Percentiles rank a stretch among this genome's conserved stretches.
phyloP scores from a whole-genome alignment of 1,140 invertebrate species.

The Drosophila serrata region DNA sequence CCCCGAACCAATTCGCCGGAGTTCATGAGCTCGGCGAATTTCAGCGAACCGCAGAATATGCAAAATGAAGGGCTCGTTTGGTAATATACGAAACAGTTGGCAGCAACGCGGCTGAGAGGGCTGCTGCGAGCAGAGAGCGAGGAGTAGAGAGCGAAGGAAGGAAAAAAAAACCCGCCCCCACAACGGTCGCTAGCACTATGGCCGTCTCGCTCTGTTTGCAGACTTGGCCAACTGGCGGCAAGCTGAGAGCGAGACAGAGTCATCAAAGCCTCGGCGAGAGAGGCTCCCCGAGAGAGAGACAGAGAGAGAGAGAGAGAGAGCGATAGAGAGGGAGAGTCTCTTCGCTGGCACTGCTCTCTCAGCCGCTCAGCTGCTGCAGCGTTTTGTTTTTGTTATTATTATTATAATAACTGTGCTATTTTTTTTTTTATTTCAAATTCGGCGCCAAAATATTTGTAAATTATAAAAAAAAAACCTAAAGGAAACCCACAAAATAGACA shows the following conservation, averaged over 20 bases:
- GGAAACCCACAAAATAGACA: constrained; percentile 45
- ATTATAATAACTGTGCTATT: constrained; percentile 65
- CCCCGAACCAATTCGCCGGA: constrained; percentile 86
- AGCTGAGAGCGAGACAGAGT: constrained; percentile 35
- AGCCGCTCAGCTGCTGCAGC: constrained; percentile 11
- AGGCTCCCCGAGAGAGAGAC: neutral
- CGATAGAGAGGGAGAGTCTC: neutral
- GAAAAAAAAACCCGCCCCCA: constrained; percentile 56
- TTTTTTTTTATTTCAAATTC: constrained; percentile 59
- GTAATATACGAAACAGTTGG: constrained; percentile 87
- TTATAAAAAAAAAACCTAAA: constrained; percentile 56
- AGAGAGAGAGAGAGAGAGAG: constrained; percentile 4
- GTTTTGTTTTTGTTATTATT: constrained; percentile 70
- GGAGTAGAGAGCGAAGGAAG: constrained; percentile 24
- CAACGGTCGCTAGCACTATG: constrained; percentile 24
- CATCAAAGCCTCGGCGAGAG: neutral
- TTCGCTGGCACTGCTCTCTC: constrained; percentile 23
- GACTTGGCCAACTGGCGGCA: constrained; percentile 11
- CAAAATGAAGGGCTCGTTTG: constrained; percentile 91
- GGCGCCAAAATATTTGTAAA: constrained; percentile 80
- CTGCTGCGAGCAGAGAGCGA: constrained; percentile 54
- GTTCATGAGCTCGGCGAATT: constrained; percentile 87
- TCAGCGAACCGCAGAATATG: constrained; percentile 90
- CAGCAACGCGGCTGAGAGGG: constrained; percentile 76
- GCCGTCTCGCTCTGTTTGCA: constrained; percentile 57